A percentile compares a stretch with the other conserved stretches of the same genome.
Evolutionary conservation across 2,797 vertebrate genomes (phyloP).

Genomic region (Oceanodroma leucorhoa): DNA sequence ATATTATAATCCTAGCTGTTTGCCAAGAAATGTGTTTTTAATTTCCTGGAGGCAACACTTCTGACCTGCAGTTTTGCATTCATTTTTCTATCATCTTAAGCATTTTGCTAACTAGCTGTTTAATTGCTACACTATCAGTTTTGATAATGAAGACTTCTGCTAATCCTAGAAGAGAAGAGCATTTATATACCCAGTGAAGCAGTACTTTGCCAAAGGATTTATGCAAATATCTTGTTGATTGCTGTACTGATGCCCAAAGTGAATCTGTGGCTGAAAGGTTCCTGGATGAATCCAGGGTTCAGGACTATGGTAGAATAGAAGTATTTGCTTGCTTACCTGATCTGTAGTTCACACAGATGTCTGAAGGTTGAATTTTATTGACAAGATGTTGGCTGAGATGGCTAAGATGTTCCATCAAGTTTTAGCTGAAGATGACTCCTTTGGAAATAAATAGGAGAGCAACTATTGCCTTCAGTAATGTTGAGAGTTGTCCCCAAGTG

Average conservation of each 20-base stretch:
- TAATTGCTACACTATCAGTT: not conserved
- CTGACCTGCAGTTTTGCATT: not conserved
- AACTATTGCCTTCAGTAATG: not conserved
- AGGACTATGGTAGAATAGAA: not conserved
- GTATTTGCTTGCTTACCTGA: not conserved
- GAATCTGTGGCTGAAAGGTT: not conserved
- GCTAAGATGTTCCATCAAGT: not conserved
- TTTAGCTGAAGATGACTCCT: not conserved
- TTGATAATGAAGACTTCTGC: not conserved
- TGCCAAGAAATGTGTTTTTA: not conserved
- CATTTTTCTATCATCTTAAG: not conserved
- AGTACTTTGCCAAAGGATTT: not conserved
- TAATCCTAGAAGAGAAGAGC: not conserved
- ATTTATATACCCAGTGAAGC: not conserved
- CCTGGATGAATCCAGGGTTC: not conserved
- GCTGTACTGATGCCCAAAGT: not conserved
- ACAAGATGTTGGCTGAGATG: not conserved
- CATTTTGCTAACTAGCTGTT: not conserved
- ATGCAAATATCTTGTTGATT: not conserved
- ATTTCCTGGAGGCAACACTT: not conserved
- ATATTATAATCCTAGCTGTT: not conserved
- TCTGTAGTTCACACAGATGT: not conserved
- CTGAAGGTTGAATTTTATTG: not conserved
- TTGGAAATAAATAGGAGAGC: not conserved
- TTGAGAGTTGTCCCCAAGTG: not conserved